These are phyloP conservation scores for Acanthiza pusilla DNA, from an alignment of 2,797 vertebrate species.

Conservation along the genomic window DNA sequence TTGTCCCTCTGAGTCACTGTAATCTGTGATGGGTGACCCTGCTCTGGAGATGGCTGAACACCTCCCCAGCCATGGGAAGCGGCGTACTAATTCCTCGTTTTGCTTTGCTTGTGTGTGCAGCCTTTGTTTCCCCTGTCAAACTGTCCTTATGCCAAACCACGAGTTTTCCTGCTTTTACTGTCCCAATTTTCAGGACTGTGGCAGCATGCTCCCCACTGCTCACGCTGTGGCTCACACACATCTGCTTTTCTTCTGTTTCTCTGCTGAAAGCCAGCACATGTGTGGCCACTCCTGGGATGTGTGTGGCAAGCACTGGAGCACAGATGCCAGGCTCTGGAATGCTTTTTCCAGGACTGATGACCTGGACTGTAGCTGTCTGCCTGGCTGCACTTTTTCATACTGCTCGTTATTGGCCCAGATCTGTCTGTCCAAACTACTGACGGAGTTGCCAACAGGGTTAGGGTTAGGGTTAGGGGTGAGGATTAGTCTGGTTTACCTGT, in stretches of 20 bases:
- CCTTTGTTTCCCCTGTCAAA: neutral
- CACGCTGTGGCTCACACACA: neutral
- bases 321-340: neutral
- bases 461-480: neutral
- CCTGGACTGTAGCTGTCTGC: neutral
- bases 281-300: conserved; percentile 17
- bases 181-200: neutral
- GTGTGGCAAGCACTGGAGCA: conserved; percentile 1
- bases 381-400: neutral
- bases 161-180: neutral
- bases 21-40: neutral
- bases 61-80: neutral
- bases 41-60: neutral
- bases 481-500: conserved; percentile 29
- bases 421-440: neutral
- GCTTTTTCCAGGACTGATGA: neutral
- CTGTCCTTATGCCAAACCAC: neutral
- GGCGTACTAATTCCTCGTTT: neutral
- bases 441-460: neutral
- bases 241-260: neutral
- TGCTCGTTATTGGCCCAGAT: neutral
- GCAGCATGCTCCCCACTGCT: neutral
- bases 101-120: neutral
- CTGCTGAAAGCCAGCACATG: neutral
- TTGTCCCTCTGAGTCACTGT: neutral